A percentile compares a stretch with the other conserved stretches of the same genome.
These are phyloP conservation scores for Lithophane ornitopus DNA, from an alignment of 2,888 invertebrate species.

Conservation along the genomic window DNA sequence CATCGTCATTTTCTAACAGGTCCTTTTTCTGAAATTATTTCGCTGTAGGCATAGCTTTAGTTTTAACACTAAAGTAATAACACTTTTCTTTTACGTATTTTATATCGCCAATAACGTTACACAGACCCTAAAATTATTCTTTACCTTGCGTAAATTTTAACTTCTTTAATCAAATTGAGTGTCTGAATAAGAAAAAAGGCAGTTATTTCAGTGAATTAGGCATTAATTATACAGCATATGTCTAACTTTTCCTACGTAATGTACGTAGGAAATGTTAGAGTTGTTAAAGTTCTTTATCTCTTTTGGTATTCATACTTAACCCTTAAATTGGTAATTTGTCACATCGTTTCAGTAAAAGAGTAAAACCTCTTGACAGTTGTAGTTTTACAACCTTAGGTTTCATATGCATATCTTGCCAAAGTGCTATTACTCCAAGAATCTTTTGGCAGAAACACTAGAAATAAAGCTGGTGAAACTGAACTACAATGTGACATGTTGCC, in stretches of 20 bases:
- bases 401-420: slow-evolving; percentile 45
- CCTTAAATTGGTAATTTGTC: background rate
- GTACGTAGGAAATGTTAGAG: too few species aligned
- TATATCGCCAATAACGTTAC: background rate
- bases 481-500: slow-evolving; percentile 33
- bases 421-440: slow-evolving; percentile 10
- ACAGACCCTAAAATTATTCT: background rate
- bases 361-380: background rate
- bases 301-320: background rate
- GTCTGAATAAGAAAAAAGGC: slow-evolving; percentile 44
- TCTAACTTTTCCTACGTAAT: slow-evolving; percentile 35
- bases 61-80: background rate
- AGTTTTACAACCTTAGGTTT: background rate
- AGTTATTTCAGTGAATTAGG: slow-evolving; percentile 30
- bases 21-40: slow-evolving; percentile 6
- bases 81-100: background rate
- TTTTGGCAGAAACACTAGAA: slow-evolving; percentile 38
- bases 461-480: slow-evolving; percentile 24
- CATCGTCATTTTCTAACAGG: background rate
- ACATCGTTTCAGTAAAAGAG: background rate
- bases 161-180: slow-evolving; percentile 44
- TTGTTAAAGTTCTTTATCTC: slow-evolving; percentile 40
- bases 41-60: background rate
- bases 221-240: slow-evolving; percentile 33
- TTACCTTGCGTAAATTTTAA: slow-evolving; percentile 1